Evolutionary conservation across 2,113 vertebrate species (phyloP).

Genomic region (Fregata magnificens): DNA sequence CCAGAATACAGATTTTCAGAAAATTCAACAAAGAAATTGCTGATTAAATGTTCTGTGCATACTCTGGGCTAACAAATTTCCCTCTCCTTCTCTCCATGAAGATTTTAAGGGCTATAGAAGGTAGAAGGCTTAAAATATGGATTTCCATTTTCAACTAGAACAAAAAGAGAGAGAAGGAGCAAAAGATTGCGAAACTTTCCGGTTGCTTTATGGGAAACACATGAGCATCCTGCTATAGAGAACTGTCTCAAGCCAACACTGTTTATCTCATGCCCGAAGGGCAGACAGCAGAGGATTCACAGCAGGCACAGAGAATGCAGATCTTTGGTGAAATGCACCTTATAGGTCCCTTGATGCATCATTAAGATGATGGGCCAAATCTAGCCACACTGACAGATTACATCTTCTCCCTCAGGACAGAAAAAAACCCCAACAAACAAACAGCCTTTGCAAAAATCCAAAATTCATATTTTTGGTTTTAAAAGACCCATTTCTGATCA

Average conservation of each 20-base stretch:
- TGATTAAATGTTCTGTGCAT: background rate
- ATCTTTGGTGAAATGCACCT: background rate
- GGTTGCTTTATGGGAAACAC: background rate
- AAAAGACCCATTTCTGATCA: background rate
- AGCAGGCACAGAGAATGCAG: background rate
- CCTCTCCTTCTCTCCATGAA: background rate
- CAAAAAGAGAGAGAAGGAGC: background rate
- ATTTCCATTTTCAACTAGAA: background rate
- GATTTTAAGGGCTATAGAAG: background rate
- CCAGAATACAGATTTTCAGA: background rate
- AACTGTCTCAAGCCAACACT: background rate
- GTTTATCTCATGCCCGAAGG: background rate
- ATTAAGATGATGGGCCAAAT: slow-evolving; percentile 24
- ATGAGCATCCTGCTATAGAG: background rate
- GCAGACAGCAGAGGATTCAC: background rate
- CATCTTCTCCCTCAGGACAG: background rate
- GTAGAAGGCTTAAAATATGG: background rate
- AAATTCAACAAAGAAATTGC: background rate
- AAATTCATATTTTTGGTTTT: background rate
- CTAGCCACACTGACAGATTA: background rate
- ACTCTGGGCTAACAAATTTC: background rate
- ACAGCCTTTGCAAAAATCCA: background rate
- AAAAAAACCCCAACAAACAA: background rate
- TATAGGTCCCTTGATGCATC: slow-evolving; percentile 3
- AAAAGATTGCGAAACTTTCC: background rate